Evolutionary conservation across 2,113 vertebrate genomes (phyloP).

Genomic region (Xenopus tropicalis): UCB_Xtro_10.0 CM004446.2:56916001-56916500

Average conservation of each 20-base stretch:
- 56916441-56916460: no score
- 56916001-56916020: background rate
- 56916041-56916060: constrained; percentile 65
- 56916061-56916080: constrained; percentile 59
- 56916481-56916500: no score
- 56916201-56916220: constrained; percentile 67
- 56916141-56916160: constrained; percentile 78
- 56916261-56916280: constrained; percentile 20
- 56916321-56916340: background rate
- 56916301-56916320: background rate
- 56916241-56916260: constrained; percentile 63
- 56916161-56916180: constrained; percentile 80
- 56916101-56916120: constrained; percentile 61
- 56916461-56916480: no score
- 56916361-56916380: no score
- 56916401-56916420: no score
- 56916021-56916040: constrained; percentile 2
- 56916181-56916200: constrained; percentile 65
- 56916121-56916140: constrained; percentile 76
- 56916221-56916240: constrained; percentile 62
- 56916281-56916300: background rate
- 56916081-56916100: constrained; percentile 71
- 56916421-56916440: no score
- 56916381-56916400: no score
- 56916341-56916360: no score